Evolutionary conservation across 2,888 invertebrate species (phyloP).

Genomic region (Steinernema hermaphroditum): DNA sequence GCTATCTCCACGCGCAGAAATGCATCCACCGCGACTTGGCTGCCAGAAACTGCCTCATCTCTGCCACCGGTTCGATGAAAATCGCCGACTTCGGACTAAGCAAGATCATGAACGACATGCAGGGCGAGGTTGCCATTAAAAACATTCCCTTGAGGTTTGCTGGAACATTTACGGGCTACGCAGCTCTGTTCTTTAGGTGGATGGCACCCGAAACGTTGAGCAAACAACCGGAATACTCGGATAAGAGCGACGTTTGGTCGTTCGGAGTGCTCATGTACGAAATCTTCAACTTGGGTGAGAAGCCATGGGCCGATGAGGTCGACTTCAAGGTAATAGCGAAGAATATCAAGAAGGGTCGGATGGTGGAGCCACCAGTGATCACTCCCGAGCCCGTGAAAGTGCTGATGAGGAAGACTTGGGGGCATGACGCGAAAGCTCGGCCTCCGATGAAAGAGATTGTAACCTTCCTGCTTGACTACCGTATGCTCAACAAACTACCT

Average conservation of each 20-base stretch:
- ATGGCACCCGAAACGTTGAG: conserved; percentile 56
- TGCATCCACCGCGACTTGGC: conserved; percentile 85
- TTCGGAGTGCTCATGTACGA: conserved; percentile 52
- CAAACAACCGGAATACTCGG: conserved; percentile 43
- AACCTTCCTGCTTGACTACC: conserved; percentile 26
- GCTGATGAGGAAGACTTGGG: conserved; percentile 32
- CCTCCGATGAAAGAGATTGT: conserved; percentile 37
- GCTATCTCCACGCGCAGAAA: conserved; percentile 78
- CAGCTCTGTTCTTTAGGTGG: conserved; percentile 41
- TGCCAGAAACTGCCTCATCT: conserved; percentile 78
- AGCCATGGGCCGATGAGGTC: conserved; percentile 35
- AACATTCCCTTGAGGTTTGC: conserved; percentile 32
- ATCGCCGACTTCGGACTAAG: conserved; percentile 66
- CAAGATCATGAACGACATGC: conserved; percentile 39
- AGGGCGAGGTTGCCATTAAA: conserved; percentile 30
- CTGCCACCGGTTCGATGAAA: conserved; percentile 55
- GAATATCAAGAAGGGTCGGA: conserved; percentile 44
- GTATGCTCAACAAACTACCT: neutral
- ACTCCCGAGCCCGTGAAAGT: conserved; percentile 30
- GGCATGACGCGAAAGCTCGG: conserved; percentile 31
- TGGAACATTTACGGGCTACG: neutral
- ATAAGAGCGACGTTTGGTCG: conserved; percentile 54
- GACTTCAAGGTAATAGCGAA: conserved; percentile 40
- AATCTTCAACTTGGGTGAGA: conserved; percentile 42
- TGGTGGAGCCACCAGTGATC: conserved; percentile 44